Evolutionary conservation across 2,888 invertebrate species (phyloP).

Genomic region (Lasioglossum calceatum): DNA sequence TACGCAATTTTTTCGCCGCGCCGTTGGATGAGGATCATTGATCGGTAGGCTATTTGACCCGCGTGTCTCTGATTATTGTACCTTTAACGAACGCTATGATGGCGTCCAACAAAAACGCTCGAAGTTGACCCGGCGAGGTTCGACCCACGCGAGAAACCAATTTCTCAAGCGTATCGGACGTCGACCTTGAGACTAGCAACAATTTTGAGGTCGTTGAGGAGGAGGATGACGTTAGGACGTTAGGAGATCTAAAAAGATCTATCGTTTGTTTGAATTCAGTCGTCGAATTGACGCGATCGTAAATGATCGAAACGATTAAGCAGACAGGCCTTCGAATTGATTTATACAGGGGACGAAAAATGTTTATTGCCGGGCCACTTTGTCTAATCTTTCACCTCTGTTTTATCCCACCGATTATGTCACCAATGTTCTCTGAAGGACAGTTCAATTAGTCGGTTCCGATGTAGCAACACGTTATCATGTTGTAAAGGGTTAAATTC

Average conservation of each 20-base stretch:
- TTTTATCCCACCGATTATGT: not conserved
- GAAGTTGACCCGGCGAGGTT: not conserved
- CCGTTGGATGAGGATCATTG: conserved; percentile 30
- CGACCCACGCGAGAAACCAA: not conserved
- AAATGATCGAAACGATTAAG: not conserved
- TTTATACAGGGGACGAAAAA: not conserved
- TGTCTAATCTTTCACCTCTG: not conserved
- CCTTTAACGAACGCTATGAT: not conserved
- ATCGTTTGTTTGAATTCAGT: not conserved
- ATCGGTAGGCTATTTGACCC: conserved; percentile 23
- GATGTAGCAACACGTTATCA: not conserved
- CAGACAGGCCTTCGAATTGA: not conserved
- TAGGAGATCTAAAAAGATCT: not conserved
- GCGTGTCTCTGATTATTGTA: not conserved
- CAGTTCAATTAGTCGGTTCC: not conserved
- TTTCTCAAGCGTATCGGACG: not conserved
- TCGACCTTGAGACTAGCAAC: not conserved
- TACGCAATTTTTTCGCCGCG: not conserved
- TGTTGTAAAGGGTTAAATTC: not conserved
- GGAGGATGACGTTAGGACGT: not conserved
- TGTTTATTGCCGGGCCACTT: not conserved
- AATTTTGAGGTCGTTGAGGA: not conserved
- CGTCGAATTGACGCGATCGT: not conserved
- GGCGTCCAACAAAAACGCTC: not conserved
- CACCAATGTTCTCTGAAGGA: not conserved